These are phyloP conservation scores for Bombus turneri DNA, from an alignment of 1,140 invertebrate species.

Conservation along the genomic window DNA sequence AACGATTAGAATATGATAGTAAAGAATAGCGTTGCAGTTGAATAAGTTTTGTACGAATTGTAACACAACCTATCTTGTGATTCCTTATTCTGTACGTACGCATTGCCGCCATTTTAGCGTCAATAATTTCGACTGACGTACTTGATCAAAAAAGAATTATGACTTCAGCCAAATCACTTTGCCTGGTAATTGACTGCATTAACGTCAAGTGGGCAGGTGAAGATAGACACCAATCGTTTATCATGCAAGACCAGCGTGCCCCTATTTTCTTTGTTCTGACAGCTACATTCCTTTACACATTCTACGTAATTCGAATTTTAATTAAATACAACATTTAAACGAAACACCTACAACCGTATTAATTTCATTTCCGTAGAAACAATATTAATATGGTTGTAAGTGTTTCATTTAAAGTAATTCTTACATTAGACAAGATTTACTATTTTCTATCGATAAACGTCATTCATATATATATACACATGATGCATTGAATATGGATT, in stretches of 20 bases:
- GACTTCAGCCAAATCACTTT: conserved; percentile 39
- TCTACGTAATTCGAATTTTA: conserved; percentile 10
- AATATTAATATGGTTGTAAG: neutral
- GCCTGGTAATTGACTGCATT: conserved; percentile 45
- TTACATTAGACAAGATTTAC: no score
- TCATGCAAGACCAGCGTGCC: conserved; percentile 8
- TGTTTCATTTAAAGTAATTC: no score
- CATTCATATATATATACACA: neutral
- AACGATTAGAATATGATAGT: neutral
- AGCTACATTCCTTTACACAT: conserved; percentile 8
- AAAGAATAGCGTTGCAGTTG: neutral
- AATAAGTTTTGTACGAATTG: no score
- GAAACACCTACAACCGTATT: no score
- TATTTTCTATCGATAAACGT: neutral
- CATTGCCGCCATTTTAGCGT: neutral
- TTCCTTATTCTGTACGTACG: neutral
- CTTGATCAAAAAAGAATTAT: conserved; percentile 47
- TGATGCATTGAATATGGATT: neutral
- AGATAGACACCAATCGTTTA: conserved; percentile 53
- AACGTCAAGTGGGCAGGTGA: conserved; percentile 56
- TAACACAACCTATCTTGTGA: neutral
- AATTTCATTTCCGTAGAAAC: neutral
- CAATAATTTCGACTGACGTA: conserved; percentile 25
- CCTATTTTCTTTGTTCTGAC: neutral
- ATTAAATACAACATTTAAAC: no score